phyloP scores from a whole-genome alignment of 2,888 invertebrate species.

The Ophion costatus region DNA sequence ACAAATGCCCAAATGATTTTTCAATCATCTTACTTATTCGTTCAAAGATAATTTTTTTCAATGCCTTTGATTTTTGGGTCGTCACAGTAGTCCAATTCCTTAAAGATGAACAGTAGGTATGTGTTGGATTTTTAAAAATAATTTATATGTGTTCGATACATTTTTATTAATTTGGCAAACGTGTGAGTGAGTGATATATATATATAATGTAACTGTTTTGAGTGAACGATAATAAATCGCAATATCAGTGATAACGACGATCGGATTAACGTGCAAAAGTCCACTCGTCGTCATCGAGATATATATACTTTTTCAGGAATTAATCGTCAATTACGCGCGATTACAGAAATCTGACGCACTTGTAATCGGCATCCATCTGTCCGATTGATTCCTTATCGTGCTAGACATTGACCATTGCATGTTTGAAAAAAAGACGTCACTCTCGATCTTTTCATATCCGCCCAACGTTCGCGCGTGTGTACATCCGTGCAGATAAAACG shows the following conservation, averaged over 20 bases:
- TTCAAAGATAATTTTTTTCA: too few relatives aligned
- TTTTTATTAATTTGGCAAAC: too few relatives aligned
- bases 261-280: not conserved
- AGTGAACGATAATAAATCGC: not conserved
- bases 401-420: slow-evolving; percentile 28
- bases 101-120: too few relatives aligned
- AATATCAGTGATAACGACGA: not conserved
- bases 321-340: slow-evolving; percentile 10
- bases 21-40: too few relatives aligned
- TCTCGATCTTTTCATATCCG: not conserved
- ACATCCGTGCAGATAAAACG: not conserved
- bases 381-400: not conserved
- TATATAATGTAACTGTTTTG: not conserved
- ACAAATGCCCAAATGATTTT: too few relatives aligned
- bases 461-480: not conserved
- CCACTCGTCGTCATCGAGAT: not conserved
- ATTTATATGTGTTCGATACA: too few relatives aligned
- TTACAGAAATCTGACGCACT: slow-evolving; percentile 8
- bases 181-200: too few relatives aligned
- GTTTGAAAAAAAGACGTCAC: not conserved
- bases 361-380: slow-evolving; percentile 1
- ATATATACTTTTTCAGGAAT: not conserved
- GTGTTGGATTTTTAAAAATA: too few relatives aligned
- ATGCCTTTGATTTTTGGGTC: too few relatives aligned
- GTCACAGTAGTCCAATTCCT: too few relatives aligned